phyloP scores from a whole-genome alignment of 2,888 invertebrate species.

The Seira musarum region DNA sequence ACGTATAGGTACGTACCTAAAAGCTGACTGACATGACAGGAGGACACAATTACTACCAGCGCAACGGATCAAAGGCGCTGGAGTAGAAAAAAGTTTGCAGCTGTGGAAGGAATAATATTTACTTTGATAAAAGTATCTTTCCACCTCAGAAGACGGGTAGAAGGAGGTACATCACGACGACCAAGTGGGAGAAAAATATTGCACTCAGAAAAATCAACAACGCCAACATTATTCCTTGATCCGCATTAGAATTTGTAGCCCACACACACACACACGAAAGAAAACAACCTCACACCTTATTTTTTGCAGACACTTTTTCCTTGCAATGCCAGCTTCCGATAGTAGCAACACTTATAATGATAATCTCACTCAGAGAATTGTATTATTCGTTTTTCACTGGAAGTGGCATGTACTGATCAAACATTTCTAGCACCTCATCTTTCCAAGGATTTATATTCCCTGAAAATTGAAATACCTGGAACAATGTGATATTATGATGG shows the following conservation, averaged over 20 bases:
- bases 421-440: neutral
- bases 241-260: neutral
- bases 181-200: conserved; percentile 32
- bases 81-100: neutral
- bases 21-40: neutral
- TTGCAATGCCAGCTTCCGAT: neutral
- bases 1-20: neutral
- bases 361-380: neutral
- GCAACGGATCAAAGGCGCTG: conserved; percentile 2
- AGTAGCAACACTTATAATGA: neutral
- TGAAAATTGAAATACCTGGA: too few relatives aligned
- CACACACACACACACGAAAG: neutral
- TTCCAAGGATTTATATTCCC: neutral
- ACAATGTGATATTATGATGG: neutral
- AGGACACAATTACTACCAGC: neutral
- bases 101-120: neutral
- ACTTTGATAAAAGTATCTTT: neutral
- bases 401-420: neutral
- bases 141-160: conserved; percentile 16
- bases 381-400: neutral
- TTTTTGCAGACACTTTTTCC: neutral
- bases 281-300: neutral
- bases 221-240: neutral
- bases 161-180: conserved; percentile 30
- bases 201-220: conserved; percentile 40